Base-by-base conservation (phyloP, 2,888 invertebrate species). In the Meandrusa payeni region DNA sequence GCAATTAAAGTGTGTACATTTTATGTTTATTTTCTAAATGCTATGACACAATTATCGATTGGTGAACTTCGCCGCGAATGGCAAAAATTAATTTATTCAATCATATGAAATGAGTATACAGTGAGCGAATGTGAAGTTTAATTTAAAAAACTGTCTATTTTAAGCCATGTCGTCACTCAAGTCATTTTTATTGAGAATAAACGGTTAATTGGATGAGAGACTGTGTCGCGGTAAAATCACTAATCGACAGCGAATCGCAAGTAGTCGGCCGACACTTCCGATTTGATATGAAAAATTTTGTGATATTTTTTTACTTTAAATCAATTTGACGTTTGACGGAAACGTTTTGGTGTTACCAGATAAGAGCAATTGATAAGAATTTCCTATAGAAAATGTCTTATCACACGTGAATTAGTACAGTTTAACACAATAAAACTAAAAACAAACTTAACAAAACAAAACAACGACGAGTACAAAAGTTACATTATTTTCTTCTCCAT, bases 111-210 rank as follows among this genome's bases (percentile, higher is more conserved):
- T 5, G 9, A 10, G 23, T 32, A 15, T 26, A 17, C 20, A 36
- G 11, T 38, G 10, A 28, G 11, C 45, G 27, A 7, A n/a, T 24
- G 22, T 17, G 13, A 7, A 23, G 22, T 42, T 34, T 41, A 42
- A 38, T 43, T 46, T 34, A 46, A 15, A 34, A 36, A 44, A 43
- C 17, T 24, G 19, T 55, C 45, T 57, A 50, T 59, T 57, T 52
- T 53, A 60, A 55, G 57, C 55, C 56, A 50, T 53, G 42, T 51
- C 57, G 54, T 64, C 57, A 57, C 61, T 74, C 65, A 70, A 68
- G 69, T 71, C 64, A 68, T 69, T 57, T 36, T 63, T 61, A 68
- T 68, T 66, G 51, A 54, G 47, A 55, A 50, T 62, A 60, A 58
- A 64, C 58, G 61, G 55, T 59, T 61, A 56, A 60, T 58, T 57